Percentiles rank a stretch among this genome's conserved stretches.
Evolutionary conservation across 2,797 vertebrate species (phyloP).

Genomic region (Crocodylus rhombifer): DNA sequence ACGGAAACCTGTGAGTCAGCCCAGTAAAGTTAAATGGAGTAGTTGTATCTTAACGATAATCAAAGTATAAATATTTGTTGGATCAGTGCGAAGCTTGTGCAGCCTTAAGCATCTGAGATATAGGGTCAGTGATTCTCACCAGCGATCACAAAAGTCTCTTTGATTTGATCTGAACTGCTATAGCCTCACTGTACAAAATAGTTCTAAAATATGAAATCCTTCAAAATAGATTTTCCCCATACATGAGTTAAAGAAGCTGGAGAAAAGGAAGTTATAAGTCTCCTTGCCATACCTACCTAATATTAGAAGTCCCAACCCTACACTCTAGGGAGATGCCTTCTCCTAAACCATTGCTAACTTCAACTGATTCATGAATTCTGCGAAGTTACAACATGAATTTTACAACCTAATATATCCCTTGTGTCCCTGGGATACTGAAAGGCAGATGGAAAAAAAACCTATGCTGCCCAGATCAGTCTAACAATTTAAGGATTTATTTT

Average conservation of each 20-base stretch:
- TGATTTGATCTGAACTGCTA: not conserved
- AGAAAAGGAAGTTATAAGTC: not conserved
- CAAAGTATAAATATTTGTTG: not conserved
- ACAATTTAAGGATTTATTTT: not conserved
- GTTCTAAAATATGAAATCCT: not conserved
- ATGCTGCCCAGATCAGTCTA: not conserved
- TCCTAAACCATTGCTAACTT: not conserved
- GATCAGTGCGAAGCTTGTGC: not conserved
- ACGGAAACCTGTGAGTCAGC: not conserved
- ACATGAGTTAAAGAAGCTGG: not conserved
- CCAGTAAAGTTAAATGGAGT: not conserved
- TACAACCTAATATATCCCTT: not conserved
- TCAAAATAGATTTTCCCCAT: not conserved
- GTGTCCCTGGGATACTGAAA: fast-evolving
- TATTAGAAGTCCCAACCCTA: not conserved
- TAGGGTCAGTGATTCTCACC: not conserved
- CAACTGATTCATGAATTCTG: not conserved
- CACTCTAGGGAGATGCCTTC: not conserved
- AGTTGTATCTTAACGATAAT: not conserved
- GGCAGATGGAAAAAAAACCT: not conserved
- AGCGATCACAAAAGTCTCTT: not conserved
- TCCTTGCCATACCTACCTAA: not conserved
- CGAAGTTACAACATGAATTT: not conserved
- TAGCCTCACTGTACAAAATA: not conserved
- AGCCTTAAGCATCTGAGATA: not conserved